Evolutionary conservation across 2,888 invertebrate species (phyloP).

Genomic region (Eupeodes luniger): DNA sequence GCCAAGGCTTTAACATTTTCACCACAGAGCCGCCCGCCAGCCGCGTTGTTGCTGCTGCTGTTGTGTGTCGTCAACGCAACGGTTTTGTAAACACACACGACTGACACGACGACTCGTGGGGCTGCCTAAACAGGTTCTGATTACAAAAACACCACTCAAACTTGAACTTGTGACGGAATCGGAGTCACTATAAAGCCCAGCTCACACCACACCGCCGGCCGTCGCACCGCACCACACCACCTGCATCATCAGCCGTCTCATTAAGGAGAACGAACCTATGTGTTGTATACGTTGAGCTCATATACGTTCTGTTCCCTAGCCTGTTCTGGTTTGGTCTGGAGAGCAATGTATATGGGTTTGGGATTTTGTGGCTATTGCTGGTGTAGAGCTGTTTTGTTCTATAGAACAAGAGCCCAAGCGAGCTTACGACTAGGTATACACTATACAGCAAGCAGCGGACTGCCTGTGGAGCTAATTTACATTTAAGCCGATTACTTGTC

Average conservation of each 20-base stretch:
- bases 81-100: constrained; percentile 37
- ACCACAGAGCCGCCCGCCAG: neutral
- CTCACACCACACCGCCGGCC: neutral
- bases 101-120: constrained; percentile 15
- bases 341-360: constrained; percentile 5
- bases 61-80: constrained; percentile 16
- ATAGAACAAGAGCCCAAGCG: constrained; percentile 39
- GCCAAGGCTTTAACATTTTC: neutral
- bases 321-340: neutral
- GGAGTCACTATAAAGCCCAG: constrained; percentile 1
- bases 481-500: constrained; percentile 78
- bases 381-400: constrained; percentile 25
- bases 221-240: neutral
- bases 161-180: constrained; percentile 65
- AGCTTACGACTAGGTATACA: constrained; percentile 9
- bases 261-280: constrained; percentile 60
- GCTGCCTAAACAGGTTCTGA: constrained; percentile 66
- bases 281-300: no score
- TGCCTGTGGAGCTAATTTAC: constrained; percentile 77
- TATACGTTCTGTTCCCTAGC: neutral
- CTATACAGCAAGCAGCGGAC: constrained; percentile 56
- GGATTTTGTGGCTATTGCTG: constrained; percentile 5
- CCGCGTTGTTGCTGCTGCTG: neutral
- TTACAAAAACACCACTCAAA: constrained; percentile 70
- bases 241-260: constrained; percentile 19